phyloP scores from a whole-genome alignment of 92 coral and sea anemone genomes.

The Palythoa heliodiscus region DNA sequence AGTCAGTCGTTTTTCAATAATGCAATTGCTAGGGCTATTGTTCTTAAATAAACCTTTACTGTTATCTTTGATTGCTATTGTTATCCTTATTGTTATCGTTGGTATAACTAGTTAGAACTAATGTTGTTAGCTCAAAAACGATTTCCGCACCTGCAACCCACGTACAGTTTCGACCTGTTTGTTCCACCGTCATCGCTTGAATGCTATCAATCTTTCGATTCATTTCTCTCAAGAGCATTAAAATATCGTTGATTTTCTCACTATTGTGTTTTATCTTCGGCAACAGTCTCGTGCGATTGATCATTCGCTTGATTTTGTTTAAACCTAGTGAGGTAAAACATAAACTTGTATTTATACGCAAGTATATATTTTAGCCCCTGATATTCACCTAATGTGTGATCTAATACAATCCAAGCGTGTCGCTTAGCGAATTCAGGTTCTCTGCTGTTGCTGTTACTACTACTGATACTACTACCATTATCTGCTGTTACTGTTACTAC shows the following conservation, averaged over 20 bases:
- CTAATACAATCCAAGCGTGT: too few species aligned
- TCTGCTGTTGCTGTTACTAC: too few species aligned
- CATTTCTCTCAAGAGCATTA: conserved; percentile 37
- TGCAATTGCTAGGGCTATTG: too few species aligned
- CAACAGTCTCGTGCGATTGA: conserved; percentile 37
- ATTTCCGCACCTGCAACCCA: conserved; percentile 30
- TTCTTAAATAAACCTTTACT: too few species aligned
- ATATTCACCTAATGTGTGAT: background rate
- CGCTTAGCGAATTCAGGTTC: too few species aligned
- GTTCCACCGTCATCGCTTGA: conserved; percentile 22
- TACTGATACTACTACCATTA: too few species aligned
- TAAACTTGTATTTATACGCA: background rate
- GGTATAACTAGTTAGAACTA: background rate
- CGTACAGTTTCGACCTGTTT: conserved; percentile 34
- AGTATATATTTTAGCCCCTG: background rate
- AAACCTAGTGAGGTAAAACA: background rate
- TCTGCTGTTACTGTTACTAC: too few species aligned
- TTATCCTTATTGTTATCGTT: background rate
- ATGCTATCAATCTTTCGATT: conserved; percentile 44
- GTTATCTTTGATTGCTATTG: too few species aligned
- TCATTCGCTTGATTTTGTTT: conserved; percentile 33
- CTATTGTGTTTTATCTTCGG: conserved; percentile 36
- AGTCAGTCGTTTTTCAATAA: too few species aligned
- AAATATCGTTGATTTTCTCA: conserved; percentile 34
- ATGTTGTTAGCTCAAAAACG: background rate